Evolutionary conservation across 2,797 vertebrate genomes (phyloP).

Genomic region (Poeciliopsis gracilis): DNA sequence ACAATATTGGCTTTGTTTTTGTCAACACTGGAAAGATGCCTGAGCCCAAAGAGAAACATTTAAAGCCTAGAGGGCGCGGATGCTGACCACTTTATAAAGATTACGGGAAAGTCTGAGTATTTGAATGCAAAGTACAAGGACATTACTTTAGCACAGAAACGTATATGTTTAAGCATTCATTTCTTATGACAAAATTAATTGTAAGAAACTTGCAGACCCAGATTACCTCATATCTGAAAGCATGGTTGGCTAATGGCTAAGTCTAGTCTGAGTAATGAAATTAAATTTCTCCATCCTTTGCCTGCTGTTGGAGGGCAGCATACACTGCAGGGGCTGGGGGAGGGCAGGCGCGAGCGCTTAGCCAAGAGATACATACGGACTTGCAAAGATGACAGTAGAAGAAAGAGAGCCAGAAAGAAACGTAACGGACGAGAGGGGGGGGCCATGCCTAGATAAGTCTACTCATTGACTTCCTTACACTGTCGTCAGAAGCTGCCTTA

Average conservation of each 20-base stretch:
- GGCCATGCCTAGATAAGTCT: constrained; percentile 89
- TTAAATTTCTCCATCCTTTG: constrained; percentile 72
- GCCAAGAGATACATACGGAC: constrained; percentile 82
- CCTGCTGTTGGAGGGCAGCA: constrained; percentile 78
- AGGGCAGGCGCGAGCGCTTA: constrained; percentile 73
- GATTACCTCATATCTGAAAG: constrained; percentile 43
- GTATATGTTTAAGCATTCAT: constrained; percentile 61
- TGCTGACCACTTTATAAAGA: neutral
- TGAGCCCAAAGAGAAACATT: neutral
- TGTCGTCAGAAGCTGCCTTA: constrained; percentile 92
- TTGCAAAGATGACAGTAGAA: constrained; percentile 79
- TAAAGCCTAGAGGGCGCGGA: neutral
- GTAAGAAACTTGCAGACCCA: constrained; percentile 70
- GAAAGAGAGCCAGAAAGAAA: constrained; percentile 71
- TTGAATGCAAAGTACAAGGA: neutral
- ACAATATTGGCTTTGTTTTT: neutral
- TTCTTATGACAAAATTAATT: constrained; percentile 55
- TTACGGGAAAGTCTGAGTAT: neutral
- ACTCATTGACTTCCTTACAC: constrained; percentile 87
- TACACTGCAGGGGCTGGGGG: constrained; percentile 77
- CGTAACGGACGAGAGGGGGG: constrained; percentile 69
- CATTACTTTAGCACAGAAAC: neutral
- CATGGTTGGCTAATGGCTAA: constrained; percentile 31
- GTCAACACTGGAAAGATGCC: neutral
- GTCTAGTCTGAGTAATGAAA: constrained; percentile 34